Conservation (phyloP, 2,888 invertebrate species). For the Flexamia atlantica region DNA sequence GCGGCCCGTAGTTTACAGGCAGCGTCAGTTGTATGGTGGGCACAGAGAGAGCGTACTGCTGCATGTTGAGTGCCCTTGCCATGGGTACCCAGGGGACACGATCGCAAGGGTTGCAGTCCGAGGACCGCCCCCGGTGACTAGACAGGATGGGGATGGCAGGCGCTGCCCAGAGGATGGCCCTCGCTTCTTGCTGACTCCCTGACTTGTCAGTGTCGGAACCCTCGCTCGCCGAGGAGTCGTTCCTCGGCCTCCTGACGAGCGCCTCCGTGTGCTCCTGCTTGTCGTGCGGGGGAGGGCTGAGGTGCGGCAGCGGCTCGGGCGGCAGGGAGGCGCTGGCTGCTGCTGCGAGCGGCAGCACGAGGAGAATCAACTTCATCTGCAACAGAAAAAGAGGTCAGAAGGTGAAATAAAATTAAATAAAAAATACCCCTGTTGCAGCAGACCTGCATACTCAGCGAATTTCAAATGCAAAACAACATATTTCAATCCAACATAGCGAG, state of each 20-base stretch:
- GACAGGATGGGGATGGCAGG: slow-evolving; percentile 23
- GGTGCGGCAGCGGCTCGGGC: background rate
- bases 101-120: slow-evolving; percentile 85
- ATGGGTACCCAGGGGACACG: slow-evolving; percentile 90
- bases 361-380: slow-evolving; percentile 34
- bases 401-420: too few species aligned
- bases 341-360: slow-evolving; percentile 2
- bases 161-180: slow-evolving; percentile 41
- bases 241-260: slow-evolving; percentile 34
- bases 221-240: slow-evolving; percentile 6
- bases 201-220: background rate
- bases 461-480: too few species aligned
- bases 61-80: slow-evolving; percentile 67
- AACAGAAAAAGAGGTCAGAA: slow-evolving; percentile 45
- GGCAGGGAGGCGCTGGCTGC: background rate
- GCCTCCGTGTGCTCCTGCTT: background rate
- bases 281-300: slow-evolving; percentile 19
- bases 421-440: too few species aligned
- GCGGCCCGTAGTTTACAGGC: slow-evolving; percentile 54
- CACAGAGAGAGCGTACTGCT: slow-evolving; percentile 65
- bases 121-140: slow-evolving; percentile 73
- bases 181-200: slow-evolving; percentile 20
- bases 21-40: slow-evolving; percentile 61
- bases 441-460: too few species aligned
- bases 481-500: too few species aligned